phyloP scores from a whole-genome alignment of 2,888 invertebrate genomes.

The Nomada fabriciana region DNA sequence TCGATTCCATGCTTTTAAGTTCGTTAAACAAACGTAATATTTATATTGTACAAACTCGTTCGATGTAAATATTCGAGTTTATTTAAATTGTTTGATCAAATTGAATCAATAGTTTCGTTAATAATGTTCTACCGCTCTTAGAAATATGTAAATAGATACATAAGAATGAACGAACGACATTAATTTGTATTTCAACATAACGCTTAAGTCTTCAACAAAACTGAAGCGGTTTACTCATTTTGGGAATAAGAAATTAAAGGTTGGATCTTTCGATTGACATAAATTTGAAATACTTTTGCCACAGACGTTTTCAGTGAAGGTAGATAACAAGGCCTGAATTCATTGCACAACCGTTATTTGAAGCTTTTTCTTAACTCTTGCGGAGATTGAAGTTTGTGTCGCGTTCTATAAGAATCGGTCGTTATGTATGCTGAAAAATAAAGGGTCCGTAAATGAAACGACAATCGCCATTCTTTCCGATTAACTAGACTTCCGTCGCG shows the following conservation, averaged over 20 bases:
- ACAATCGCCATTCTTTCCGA: slow-evolving; percentile 59
- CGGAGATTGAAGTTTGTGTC: slow-evolving; percentile 9
- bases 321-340: slow-evolving; percentile 17
- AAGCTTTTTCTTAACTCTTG: neutral
- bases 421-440: slow-evolving; percentile 65
- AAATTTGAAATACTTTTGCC: slow-evolving; percentile 10
- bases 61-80: neutral
- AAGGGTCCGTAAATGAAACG: slow-evolving; percentile 74
- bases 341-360: slow-evolving; percentile 27
- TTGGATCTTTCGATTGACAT: slow-evolving; percentile 21
- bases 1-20: slow-evolving; percentile 36
- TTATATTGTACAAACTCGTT: neutral
- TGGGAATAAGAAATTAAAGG: slow-evolving; percentile 20
- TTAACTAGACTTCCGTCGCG: slow-evolving; percentile 52
- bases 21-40: slow-evolving; percentile 5
- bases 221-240: neutral
- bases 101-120: slow-evolving; percentile 2
- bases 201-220: neutral
- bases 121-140: neutral
- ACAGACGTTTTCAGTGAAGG: neutral
- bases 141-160: neutral
- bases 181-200: slow-evolving; percentile 1
- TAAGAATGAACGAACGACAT: neutral
- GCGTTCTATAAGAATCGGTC: slow-evolving; percentile 54
- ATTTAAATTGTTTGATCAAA: neutral